phyloP scores from a whole-genome alignment of 92 coral and sea anemone species.

The Epizoanthus rinbou region DNA sequence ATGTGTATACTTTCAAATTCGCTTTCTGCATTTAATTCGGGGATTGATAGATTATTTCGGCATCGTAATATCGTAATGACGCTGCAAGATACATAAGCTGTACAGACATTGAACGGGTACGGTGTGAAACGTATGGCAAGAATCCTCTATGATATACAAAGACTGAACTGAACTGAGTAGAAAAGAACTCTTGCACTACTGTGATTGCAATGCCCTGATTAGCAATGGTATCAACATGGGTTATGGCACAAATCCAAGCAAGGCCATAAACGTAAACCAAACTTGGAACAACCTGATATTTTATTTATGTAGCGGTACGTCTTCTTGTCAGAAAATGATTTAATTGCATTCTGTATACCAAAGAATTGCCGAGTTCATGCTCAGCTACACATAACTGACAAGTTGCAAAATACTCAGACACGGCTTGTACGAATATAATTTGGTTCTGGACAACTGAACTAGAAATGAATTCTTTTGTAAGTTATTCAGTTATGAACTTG shows the following conservation, averaged over 20 bases:
- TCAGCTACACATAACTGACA: too few species aligned
- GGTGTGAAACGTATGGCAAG: too few species aligned
- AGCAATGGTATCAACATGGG: not conserved
- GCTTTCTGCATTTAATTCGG: not conserved
- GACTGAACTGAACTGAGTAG: not conserved
- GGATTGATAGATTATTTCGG: not conserved
- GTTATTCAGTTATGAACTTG: too few species aligned
- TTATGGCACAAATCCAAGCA: constrained; percentile 9
- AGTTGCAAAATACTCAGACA: too few species aligned
- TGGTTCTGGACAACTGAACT: too few species aligned
- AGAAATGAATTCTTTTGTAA: too few species aligned
- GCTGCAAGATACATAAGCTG: too few species aligned
- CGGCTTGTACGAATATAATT: too few species aligned
- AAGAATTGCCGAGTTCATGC: too few species aligned
- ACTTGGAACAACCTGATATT: not conserved
- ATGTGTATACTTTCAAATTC: not conserved
- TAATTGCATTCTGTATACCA: constrained; percentile 1
- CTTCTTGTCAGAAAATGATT: constrained; percentile 2
- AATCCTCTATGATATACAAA: not conserved
- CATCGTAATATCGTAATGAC: not conserved
- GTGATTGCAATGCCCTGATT: not conserved
- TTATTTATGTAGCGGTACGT: constrained; percentile 9
- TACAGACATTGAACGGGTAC: too few species aligned
- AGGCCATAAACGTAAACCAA: not conserved
- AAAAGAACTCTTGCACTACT: not conserved